Base-by-base conservation (phyloP, 2,888 invertebrate species). In the Agriotes lineatus region DNA sequence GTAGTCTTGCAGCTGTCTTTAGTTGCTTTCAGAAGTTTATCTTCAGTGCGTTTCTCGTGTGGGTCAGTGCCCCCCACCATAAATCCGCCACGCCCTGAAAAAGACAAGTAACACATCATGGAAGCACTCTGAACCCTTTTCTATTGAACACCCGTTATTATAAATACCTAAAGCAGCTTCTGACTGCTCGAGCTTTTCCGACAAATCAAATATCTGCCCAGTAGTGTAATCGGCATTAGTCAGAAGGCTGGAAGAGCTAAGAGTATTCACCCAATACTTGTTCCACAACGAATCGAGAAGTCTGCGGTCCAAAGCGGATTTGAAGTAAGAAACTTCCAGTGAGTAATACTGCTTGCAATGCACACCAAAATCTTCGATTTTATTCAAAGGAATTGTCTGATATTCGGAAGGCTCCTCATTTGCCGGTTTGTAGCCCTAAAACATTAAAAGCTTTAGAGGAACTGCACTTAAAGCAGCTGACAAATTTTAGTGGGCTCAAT, bases 271-370 rank as follows among this genome's bases (percentile, higher is more conserved):
- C 99, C 99, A 99, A 84, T 99, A 99, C 83, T 99, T 99, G 83
- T 99, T 99, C 99, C 99, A 99, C 69, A 99, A 86, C 0, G 97
- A 97, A 84, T 99, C 98, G 12, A 99, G 85, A 44, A 99, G 88
- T 78, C 95, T 90, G 71, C 96, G 88, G 84, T 99, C 99, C 44
- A 99, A 85, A 0, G 96, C 92, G 0, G 99, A 99, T 83, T 99
- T 99, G 85, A 99, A 99, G 85, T 99, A 99, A 1, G 96, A 93
- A 10, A 97, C 96, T 81, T 99, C 99, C 50, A 99, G 86, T 0
- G 98, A 94, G 85, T 99, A 99, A 85, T 99, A 99, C 83, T 97
- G 96, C 84, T 99, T 99, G 86, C 99, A 99, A 81, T 99, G 99
- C 0, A 99, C 99, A 52, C 99, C 99, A 86, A 99, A 99, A 84